Evolutionary conservation across 2,113 vertebrate species (phyloP), one percentile per base, ranked within the genome.

Genomic region (Paradisaea rubra): DNA sequence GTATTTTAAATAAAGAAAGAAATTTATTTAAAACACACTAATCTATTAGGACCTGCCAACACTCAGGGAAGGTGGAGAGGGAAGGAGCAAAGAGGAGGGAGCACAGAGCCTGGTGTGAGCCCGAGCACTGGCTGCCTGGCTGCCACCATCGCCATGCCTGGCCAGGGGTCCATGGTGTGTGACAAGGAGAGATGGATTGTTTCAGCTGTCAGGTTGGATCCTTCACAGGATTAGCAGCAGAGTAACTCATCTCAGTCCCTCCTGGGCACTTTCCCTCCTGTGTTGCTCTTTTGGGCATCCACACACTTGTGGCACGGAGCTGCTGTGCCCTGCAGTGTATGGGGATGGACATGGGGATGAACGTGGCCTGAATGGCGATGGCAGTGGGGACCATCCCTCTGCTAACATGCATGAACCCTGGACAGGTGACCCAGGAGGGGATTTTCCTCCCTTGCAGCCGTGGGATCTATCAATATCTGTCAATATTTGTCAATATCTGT

Each of bases 121-220:
- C 37, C 0, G 0, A 35, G 50, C 6, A 2, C 25, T 16, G 37
- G 49, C 25, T 49, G n/a, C 35, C 31, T 1, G 0, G 31, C 54
- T 49, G 52, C 57, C 28, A 28, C 15, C 42, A 61, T 3, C 0
- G 0, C 39, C 41, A 1, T 1, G 7, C 14, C 49, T 9, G 4
- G 60, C 0, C 57, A 25, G 61, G 14, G 33, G 14, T 6, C 27
- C 20, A 3, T 0, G 37, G 44, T 4, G 21, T 24, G 86, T 53
- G 57, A 11, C 11, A 57, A 21, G 1, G 2, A 44, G 53, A 57
- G 61, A 17, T 11, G 63, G 59, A 50, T 31, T 0, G 13, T n/a
- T 47, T 30, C 28, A 24, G 56, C 47, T 61, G 66, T 12, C 57
- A 72, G 52, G 49, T 30, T 20, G 24, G 45, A 59, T 53, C 31